A percentile compares a stretch with the other conserved stretches of the same genome.
These are phyloP conservation scores for Carassius carassius DNA, from an alignment of 2,113 vertebrate species.

Conservation along the genomic window DNA sequence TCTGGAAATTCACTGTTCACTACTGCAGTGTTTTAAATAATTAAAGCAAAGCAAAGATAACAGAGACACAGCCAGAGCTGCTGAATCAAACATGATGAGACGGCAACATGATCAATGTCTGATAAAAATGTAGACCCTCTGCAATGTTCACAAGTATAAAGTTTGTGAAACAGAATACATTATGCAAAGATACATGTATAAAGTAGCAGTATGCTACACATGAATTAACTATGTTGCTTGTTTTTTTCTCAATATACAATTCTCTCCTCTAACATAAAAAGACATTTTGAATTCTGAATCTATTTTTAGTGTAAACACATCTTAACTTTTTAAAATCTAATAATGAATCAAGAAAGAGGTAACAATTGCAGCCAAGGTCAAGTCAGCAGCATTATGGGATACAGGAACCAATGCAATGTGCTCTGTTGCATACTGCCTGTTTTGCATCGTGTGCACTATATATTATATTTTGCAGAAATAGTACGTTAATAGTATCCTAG, in stretches of 20 bases:
- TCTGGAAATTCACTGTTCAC: constrained; percentile 22
- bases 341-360: neutral
- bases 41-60: constrained; percentile 30
- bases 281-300: neutral
- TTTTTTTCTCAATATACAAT: neutral
- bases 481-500: neutral
- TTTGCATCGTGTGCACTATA: neutral
- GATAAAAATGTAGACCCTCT: neutral
- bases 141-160: neutral
- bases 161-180: neutral
- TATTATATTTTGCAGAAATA: neutral
- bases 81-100: constrained; percentile 19
- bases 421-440: neutral
- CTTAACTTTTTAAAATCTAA: neutral
- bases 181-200: neutral
- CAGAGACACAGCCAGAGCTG: neutral
- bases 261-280: neutral
- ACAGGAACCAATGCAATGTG: neutral
- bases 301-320: neutral
- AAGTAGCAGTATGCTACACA: neutral
- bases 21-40: constrained; percentile 26
- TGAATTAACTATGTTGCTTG: neutral
- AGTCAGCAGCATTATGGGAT: neutral
- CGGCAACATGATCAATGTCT: constrained; percentile 11
- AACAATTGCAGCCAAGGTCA: neutral